Evolutionary conservation across 2,797 vertebrate species (phyloP), one percentile per base, ranked within the genome.

Genomic region (Esox lucius): DNA sequence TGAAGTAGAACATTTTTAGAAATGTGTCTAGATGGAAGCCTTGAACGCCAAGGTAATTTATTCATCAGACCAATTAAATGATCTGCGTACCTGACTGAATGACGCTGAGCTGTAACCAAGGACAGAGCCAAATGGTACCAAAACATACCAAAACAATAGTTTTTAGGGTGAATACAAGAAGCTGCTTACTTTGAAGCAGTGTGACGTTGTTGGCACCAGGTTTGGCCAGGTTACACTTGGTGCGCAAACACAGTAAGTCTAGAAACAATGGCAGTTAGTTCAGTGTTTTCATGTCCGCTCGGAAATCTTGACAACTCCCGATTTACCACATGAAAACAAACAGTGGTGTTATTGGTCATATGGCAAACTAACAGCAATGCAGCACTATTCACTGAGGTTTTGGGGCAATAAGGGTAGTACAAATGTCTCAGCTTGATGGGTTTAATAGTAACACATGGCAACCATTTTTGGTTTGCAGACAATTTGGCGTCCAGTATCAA

Each of bases 1-100:
- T 66, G 13, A 39, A 66, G 5, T 31, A 33, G 68, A 61, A 65
- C 65, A 75, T 1, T 12, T 39, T 75, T 75, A 56, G 2, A 70
- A 79, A 81, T 71, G 0, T 73, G 31, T 39, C 16, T n/a, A 0
- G 17, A 42, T 15, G 0, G 35, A 65, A 72, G 83, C 77, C 76
- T 84, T 83, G 79, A 53, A 26, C 64, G 56, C n/a, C n/a, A 66
- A 81, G 8, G 46, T 11, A 19, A 70, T 70, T 48, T 49, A 70
- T n/a, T 22, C 49, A 51, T 15, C 13, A 28, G 46, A 26, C 46
- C 6, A 49, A 51, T 70, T 70, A 31, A 5, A 68, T 39, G 3
- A 9, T 39, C 16, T 22, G 66, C 33, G 35, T 68, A 42, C 9
- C 39, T 68, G 66, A 22, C 66, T 68, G 19, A 8, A 2, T 22